These are phyloP conservation scores for Borostomias antarcticus DNA, from an alignment of 2,797 vertebrate species.

Conservation along the genomic window DNA sequence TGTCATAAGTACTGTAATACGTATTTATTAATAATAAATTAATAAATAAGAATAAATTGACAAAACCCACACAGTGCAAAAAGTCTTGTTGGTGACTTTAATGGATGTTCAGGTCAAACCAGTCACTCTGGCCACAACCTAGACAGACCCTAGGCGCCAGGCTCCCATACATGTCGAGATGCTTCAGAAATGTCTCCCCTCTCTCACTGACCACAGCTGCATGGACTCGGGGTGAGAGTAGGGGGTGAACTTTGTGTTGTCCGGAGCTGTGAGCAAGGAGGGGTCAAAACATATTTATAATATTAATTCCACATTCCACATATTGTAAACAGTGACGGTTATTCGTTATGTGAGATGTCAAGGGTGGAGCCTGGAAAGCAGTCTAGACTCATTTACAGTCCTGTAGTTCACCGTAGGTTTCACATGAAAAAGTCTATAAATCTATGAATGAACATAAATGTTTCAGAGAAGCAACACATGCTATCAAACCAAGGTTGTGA, in stretches of 20 bases:
- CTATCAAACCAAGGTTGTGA: neutral
- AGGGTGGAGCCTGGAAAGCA: too few relatives aligned
- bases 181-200: neutral
- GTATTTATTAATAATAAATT: too few relatives aligned
- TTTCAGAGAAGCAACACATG: neutral
- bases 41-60: too few relatives aligned
- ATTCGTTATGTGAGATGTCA: too few relatives aligned
- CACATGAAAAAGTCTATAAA: too few relatives aligned
- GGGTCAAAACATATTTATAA: too few relatives aligned
- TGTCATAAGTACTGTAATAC: too few relatives aligned
- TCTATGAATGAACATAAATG: too few relatives aligned
- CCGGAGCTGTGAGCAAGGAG: neutral
- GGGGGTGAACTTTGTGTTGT: conserved; percentile 25
- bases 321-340: neutral
- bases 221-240: conserved; percentile 18
- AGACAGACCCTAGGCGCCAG: neutral
- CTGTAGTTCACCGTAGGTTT: too few relatives aligned
- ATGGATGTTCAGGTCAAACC: neutral
- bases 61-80: neutral
- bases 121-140: too few relatives aligned
- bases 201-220: neutral
- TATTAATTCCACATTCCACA: neutral
- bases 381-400: too few relatives aligned
- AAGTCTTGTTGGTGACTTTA: neutral
- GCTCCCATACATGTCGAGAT: neutral